Base-by-base conservation (phyloP, 1,140 invertebrate genomes). In the Leptonema lineaticorne region DNA sequence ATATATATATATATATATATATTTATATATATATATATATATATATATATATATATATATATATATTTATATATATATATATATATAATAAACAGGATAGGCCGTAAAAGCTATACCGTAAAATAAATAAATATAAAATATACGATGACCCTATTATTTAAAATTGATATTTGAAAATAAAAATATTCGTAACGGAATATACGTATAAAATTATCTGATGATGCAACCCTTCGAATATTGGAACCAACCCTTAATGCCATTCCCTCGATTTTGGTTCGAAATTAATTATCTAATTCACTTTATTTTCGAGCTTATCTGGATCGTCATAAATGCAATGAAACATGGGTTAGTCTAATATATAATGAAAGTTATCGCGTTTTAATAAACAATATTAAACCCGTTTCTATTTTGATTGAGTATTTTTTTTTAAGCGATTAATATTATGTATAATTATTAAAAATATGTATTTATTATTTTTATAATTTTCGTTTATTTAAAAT, bases 251-350 rank as follows among this genome's bases (percentile, higher is more conserved):
- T 20, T 18, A 16, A 11, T 20, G 7, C n/a, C 2, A 14, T 4
- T 16, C 20, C 58, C 58, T 56, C 16, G 16, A 9, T 58, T 58
- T 58, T 28, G 14, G 26, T 14, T n/a, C 29, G 14, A 37, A 62
- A 62, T 62, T 62, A 62, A 62, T 62, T 62, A 62, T 62, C 59
- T 62, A 62, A 62, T 62, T 62, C 59, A 62, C 59, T 62, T 62
- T 62, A 62, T 62, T 62, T 62, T 62, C 30, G 59, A n/a, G n/a
- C 16, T 45, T 62, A 62, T 62, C 59, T 18, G 7, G 59, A 62
- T 62, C 59, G 22, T 62, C 24, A n/a, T 62, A 62, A 62, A 62
- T 62, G 59, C 59, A 62, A 45, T 62, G 59, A 62, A 62, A 41
- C 29, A 29, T 24, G 28, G n/a, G 56, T 16, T 22, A 27, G 30